A percentile compares a stretch with the other conserved stretches of the same genome.
Evolutionary conservation across 92 coral and sea anemone species (phyloP).

Genomic region (Siderastrea siderea): DNA sequence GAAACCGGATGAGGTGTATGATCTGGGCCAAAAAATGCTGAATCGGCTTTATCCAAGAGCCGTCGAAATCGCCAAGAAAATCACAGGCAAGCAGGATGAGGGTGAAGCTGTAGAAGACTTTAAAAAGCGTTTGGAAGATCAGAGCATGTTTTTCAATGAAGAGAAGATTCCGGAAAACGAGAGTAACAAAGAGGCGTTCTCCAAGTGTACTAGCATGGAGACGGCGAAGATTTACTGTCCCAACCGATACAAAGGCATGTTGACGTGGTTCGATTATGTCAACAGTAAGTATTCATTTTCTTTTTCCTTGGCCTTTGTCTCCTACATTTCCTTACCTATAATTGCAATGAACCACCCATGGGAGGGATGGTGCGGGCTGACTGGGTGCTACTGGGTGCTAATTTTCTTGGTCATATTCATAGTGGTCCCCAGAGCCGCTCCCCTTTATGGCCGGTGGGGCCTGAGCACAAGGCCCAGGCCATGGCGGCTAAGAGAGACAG

Average conservation of each 20-base stretch:
- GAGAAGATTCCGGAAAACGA: slow-evolving; percentile 89
- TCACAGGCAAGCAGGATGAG: slow-evolving; percentile 68
- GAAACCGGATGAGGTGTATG: slow-evolving; percentile 80
- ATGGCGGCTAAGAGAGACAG: no score
- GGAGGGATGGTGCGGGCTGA: no score
- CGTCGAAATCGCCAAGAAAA: slow-evolving; percentile 73
- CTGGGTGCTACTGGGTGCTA: no score
- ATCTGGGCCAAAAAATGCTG: slow-evolving; percentile 77
- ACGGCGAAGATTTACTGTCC: slow-evolving; percentile 90
- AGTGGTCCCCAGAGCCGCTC: no score
- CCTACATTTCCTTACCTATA: no score
- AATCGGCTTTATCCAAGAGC: slow-evolving; percentile 86
- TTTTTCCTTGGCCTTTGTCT: not conserved
- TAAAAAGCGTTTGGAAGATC: slow-evolving; percentile 79
- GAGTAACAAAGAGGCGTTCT: slow-evolving; percentile 84
- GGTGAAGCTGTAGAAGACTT: slow-evolving; percentile 74
- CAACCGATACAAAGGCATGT: slow-evolving; percentile 82
- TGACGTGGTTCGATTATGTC: slow-evolving; percentile 92
- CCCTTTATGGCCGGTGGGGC: no score
- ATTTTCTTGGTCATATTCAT: no score
- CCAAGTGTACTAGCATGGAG: slow-evolving; percentile 77
- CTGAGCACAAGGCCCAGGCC: no score
- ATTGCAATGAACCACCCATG: no score
- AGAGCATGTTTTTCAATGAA: slow-evolving; percentile 92
- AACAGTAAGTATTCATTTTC: slow-evolving; percentile 65